Base-by-base conservation (phyloP, 2,113 vertebrate species). In the Triplophysa tibetana region DNA sequence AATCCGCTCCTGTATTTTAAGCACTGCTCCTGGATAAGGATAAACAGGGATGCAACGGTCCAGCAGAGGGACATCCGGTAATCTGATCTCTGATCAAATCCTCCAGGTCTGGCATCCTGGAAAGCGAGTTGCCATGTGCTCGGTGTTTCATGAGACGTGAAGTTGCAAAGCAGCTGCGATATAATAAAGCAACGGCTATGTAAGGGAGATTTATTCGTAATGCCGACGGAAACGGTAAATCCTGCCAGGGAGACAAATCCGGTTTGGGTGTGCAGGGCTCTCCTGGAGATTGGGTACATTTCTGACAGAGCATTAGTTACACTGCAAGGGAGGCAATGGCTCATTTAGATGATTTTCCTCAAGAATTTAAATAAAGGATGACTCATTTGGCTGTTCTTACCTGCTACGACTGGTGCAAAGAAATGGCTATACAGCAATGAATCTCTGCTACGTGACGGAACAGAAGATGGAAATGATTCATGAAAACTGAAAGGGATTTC, bases 201-300 rank as follows among this genome's bases (percentile, higher is more conserved):
- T 78, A 75, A 85, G 81, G 67, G 81, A 82, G 87, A 87, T 90
- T 91, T 90, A 89, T 89, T 87, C 88, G 85, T 88, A 89, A 90
- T 88, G 87, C 87, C 84, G 83, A 84, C 83, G 84, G 86, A 86
- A 78, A 80, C 67, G 65, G 80, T 82, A 89, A 90, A 91, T 91
- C 90, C 88, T 64, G 60, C 43, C 17, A 87, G 84, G 41, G 72
- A 87, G 85, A 86, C 84, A 88, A 89, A 91, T 90, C 87, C 89
- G 85, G 83, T 33, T 68, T 33, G 41, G 24, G 50, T 29, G 41
- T 29, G 43, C 45, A 61, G 52, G 58, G 54, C 54, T 60, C 70
- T 73, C 58, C 56, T 75, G 58, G 72, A 75, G 72, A 75, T 75
- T 19, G 58, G 72, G 72, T 62, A 62, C 3, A 62, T 26, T 62